Conservation (phyloP, 2,797 vertebrate species). For the Coregonus ussuriensis region DNA sequence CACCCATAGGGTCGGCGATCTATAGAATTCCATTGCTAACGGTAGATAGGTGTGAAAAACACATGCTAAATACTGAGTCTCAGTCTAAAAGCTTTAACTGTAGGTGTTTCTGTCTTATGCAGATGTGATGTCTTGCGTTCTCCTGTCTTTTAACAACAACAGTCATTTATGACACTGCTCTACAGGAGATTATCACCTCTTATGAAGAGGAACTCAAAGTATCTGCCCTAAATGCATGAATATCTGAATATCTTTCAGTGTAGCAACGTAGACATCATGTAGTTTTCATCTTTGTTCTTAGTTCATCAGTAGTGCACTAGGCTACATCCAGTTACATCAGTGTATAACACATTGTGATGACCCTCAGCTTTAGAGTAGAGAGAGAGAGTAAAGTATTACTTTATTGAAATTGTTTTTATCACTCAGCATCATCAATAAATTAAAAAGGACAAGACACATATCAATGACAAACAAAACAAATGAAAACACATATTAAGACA, state of each 20-base stretch:
- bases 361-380: background rate
- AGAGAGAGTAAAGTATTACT: too few species aligned
- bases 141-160: background rate
- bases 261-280: background rate
- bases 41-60: slow-evolving; percentile 20
- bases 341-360: background rate
- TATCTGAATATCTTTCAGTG: background rate
- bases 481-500: too few species aligned
- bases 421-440: too few species aligned
- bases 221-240: background rate
- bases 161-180: background rate
- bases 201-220: background rate
- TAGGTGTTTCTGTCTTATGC: slow-evolving; percentile 18
- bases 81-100: slow-evolving; percentile 18
- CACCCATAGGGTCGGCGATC: slow-evolving; percentile 4
- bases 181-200: background rate
- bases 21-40: background rate
- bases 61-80: slow-evolving; percentile 22
- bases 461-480: too few species aligned
- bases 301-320: background rate
- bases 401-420: too few species aligned
- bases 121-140: background rate
- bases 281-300: background rate
- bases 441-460: too few species aligned
- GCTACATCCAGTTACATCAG: background rate